Evolutionary conservation across 2,113 vertebrate species (phyloP), one percentile per base, ranked within the genome.

Genomic region (Australoheros scitulus): DNA sequence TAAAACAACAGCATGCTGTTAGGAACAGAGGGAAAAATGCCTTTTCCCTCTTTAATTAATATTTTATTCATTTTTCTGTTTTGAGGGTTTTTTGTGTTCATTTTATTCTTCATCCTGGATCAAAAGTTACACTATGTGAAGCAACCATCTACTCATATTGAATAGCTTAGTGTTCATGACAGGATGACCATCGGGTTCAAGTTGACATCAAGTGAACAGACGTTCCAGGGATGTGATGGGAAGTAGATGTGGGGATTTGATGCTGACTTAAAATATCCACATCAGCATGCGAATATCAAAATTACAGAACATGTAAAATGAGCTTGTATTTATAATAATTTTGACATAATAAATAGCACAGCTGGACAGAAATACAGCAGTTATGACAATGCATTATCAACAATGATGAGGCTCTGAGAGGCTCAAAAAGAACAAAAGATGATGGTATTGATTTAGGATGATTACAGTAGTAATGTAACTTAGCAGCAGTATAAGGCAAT

Each of bases 31-130:
- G 72, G 88, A 22, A 56, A 72, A 74, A 78, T 34, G n/a, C 14
- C 14, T 76, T 63, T 41, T 72, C 65, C 56, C 9, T 13, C 17
- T 80, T 80, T 84, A 80, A 88, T 90, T 65, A 79, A 89, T 84
- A 81, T 83, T 84, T 86, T 83, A 64, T 84, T 87, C 38, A 61
- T 79, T 75, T 38, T 22, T 56, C 64, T 20, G 13, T 20, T 38
- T 38, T 38, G 8, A 38, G 36, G 36, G 43, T 29, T 55, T 70
- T 70, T 29, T 55, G 11, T 1, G 50, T 20, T 61, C 50, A n/a
- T 20, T 50, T 52, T 15, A 36, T 56, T 29, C 43, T 43, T 58
- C 14, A 47, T 79, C 4, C 63, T 8, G 20, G 18, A 79, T 80
- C 64, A 65, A 61, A 84, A 57, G 1, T 32, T 52, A 41, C 50